Evolutionary conservation across 2,113 vertebrate genomes (phyloP), one percentile per base, ranked within the genome.

Genomic region (Epinephelus lanceolatus): DNA sequence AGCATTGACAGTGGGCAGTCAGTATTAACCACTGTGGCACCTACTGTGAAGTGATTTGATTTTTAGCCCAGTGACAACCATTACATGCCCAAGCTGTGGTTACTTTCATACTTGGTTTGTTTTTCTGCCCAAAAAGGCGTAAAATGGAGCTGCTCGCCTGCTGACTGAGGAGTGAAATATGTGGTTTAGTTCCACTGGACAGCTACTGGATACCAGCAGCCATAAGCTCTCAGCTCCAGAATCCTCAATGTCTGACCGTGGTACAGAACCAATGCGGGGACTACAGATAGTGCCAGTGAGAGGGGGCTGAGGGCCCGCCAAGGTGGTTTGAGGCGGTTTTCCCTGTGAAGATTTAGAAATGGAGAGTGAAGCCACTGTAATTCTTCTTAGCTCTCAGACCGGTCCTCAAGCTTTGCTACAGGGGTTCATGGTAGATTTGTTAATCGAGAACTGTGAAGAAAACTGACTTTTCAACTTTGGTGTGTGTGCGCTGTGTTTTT

Each of bases 91-190:
- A 19, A 75, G 55, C 42, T 77, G 40, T 57, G 21, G 37, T 60
- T 51, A 51, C 69, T 56, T 66, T 75, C 23, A 51, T 68, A 53
- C 51, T 55, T 56, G 59, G 21, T 37, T 67, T 62, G 5, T 63
- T 81, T 70, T 75, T 17, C 19, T 84, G 56, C 7, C 45, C 3
- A 40, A 18, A 67, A 51, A 21, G 21, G 19, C 9, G n/a, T 21
- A 11, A 1, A 55, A 51, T 25, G 45, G 17, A 70, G 25, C 55
- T 51, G 47, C 53, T 66, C 19, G 70, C 18, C 57, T 55, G 27
- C 62, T 25, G 30, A 85, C 59, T 33, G 33, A 76, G 21, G 77
- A 72, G 27, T 47, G 61, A 62, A 81, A 67, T 65, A 57, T 66
- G 52, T 42, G 12, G 45, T 74, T 78, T 55, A 59, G 17, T 75